Percentiles rank a stretch among this genome's conserved stretches.
Conservation (phyloP, 2,888 invertebrate species). For the Agrochola lychnidis region DNA sequence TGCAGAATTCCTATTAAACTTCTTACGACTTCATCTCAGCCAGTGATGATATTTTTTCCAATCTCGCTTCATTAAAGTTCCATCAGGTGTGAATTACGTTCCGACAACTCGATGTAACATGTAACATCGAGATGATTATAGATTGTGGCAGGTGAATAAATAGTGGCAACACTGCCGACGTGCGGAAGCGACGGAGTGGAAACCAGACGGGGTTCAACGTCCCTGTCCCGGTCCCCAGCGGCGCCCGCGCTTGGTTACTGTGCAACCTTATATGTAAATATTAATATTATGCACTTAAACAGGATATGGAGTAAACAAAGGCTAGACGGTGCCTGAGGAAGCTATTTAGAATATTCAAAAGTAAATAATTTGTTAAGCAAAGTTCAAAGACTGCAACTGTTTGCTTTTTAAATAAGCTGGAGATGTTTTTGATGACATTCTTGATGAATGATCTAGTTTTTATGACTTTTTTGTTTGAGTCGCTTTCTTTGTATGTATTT, state of each 20-base stretch:
- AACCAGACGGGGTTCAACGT: constrained; percentile 79
- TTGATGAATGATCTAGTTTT: background rate
- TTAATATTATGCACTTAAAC: constrained; percentile 47
- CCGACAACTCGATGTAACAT: constrained; percentile 11
- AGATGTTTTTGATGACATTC: background rate
- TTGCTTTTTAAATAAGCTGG: constrained; percentile 11
- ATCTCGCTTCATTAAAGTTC: constrained; percentile 16
- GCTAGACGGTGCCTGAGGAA: constrained; percentile 32
- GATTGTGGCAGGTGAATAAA: constrained; percentile 62
- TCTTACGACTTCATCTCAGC: constrained; percentile 5
- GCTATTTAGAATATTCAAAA: constrained; percentile 43
- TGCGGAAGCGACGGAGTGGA: constrained; percentile 77
- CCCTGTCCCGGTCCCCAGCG: constrained; percentile 69
- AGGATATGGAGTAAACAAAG: constrained; percentile 48
- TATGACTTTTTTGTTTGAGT: background rate
- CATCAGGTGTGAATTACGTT: constrained; percentile 48
- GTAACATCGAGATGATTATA: constrained; percentile 51
- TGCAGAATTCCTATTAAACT: constrained; percentile 10
- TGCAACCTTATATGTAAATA: constrained; percentile 32
- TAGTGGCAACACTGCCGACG: constrained; percentile 62
- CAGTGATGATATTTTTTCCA: constrained; percentile 26
- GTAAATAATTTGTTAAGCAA: constrained; percentile 19
- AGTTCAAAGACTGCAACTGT: constrained; percentile 32
- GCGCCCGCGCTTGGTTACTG: constrained; percentile 47
- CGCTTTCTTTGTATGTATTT: background rate